These are phyloP conservation scores for Aeoliscus strigatus DNA, from an alignment of 2,797 vertebrate genomes.

Conservation along the genomic window DNA sequence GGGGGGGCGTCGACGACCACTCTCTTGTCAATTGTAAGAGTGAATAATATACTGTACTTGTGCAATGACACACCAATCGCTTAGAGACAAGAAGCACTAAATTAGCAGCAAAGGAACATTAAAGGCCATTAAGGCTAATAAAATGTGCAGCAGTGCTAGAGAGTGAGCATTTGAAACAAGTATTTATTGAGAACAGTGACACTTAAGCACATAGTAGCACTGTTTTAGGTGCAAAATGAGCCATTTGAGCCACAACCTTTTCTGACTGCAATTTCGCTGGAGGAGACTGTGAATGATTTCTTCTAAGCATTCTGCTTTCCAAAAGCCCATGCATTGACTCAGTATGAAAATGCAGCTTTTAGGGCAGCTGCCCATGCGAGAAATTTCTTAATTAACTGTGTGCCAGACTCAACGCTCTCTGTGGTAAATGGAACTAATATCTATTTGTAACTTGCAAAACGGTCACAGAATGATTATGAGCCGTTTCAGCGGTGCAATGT, in stretches of 20 bases:
- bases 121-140: conserved; percentile 18
- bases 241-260: conserved; percentile 26
- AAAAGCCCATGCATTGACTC: conserved; percentile 42
- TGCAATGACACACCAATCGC: conserved; percentile 5
- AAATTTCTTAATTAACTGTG: conserved; percentile 70
- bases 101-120: conserved; percentile 18
- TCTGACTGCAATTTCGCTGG: conserved; percentile 41
- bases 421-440: conserved; percentile 53
- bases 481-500: conserved; percentile 22
- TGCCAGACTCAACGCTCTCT: conserved; percentile 52
- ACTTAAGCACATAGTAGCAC: conserved; percentile 33
- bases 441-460: conserved; percentile 58
- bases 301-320: conserved; percentile 33
- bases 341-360: conserved; percentile 52
- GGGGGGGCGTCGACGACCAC: too few relatives aligned
- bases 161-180: conserved; percentile 20
- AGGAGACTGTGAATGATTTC: conserved; percentile 32
- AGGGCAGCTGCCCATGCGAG: conserved; percentile 54
- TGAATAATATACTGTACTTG: conserved; percentile 27
- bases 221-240: conserved; percentile 34
- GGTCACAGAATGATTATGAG: conserved; percentile 50
- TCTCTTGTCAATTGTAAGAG: conserved; percentile 25
- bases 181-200: conserved; percentile 33
- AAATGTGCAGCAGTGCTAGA: conserved; percentile 8
- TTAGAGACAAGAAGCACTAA: conserved; percentile 15